A percentile compares a stretch with the other conserved stretches of the same genome.
Conservation (phyloP, 2,888 invertebrate species). For the Diaprepes abbreviatus region DNA sequence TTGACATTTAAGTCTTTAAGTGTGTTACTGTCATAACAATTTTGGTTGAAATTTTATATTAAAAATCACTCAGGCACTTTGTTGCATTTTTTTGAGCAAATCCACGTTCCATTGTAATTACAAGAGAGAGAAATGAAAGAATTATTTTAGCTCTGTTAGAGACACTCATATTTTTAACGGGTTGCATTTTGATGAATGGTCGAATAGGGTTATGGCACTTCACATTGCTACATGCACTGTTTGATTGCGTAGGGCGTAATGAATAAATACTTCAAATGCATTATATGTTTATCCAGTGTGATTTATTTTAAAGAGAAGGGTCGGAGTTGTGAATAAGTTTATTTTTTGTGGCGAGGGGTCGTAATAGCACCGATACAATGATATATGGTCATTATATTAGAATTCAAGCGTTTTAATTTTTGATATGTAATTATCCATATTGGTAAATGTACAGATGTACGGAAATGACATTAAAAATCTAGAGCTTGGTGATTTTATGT, state of each 20-base stretch:
- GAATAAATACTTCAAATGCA: slow-evolving; percentile 39
- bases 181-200: slow-evolving; percentile 31
- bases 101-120: too few species aligned
- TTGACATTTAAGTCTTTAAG: too few species aligned
- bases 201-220: slow-evolving; percentile 29
- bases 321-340: slow-evolving; percentile 2
- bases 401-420: neutral
- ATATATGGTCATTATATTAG: neutral
- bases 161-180: slow-evolving; percentile 24
- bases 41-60: too few species aligned
- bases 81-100: too few species aligned
- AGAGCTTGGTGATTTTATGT: too few species aligned
- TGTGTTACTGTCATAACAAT: too few species aligned
- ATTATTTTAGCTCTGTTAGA: slow-evolving; percentile 17
- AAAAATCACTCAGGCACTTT: too few species aligned
- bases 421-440: too few species aligned
- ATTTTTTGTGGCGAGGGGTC: slow-evolving; percentile 10
- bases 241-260: slow-evolving; percentile 39
- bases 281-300: slow-evolving; percentile 39
- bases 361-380: neutral
- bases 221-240: slow-evolving; percentile 34
- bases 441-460: too few species aligned
- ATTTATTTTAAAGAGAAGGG: slow-evolving; percentile 36
- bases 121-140: neutral
- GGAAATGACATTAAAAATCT: too few species aligned